Evolutionary conservation across 2,113 vertebrate genomes (phyloP).

Genomic region (Cathartes aura): DNA sequence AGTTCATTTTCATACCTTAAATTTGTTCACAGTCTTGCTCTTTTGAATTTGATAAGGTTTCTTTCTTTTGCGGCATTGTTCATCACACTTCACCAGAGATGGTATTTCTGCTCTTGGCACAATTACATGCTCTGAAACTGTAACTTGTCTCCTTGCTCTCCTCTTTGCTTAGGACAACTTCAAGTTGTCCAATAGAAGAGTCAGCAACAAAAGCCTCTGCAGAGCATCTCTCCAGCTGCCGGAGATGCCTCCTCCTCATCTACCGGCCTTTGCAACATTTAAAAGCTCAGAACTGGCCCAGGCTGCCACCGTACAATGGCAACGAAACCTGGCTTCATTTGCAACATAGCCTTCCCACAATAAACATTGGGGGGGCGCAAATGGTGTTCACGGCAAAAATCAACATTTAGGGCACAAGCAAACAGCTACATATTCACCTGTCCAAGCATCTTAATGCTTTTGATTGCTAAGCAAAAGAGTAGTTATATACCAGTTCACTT

Average conservation of each 20-base stretch:
- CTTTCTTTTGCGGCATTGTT: not conserved
- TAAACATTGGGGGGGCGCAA: accelerated
- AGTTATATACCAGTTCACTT: not conserved
- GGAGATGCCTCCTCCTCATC: not conserved
- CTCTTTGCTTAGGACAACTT: not conserved
- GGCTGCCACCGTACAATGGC: not conserved
- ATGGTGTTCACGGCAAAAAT: not conserved
- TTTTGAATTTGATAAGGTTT: not conserved
- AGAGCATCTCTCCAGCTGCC: not conserved
- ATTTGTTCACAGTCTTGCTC: not conserved
- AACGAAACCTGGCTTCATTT: not conserved
- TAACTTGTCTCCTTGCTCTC: not conserved
- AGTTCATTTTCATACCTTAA: not conserved
- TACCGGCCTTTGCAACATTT: not conserved
- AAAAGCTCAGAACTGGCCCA: not conserved
- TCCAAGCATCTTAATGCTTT: not conserved
- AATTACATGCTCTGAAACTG: not conserved
- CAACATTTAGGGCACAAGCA: not conserved
- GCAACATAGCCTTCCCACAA: not conserved
- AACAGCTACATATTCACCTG: not conserved
- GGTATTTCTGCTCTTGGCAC: not conserved
- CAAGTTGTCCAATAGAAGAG: not conserved
- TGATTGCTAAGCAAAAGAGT: not conserved
- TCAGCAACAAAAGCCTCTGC: not conserved
- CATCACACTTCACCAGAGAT: not conserved